These are phyloP conservation scores for Dicyrtoma fusca DNA, from an alignment of 2,888 invertebrate species.

Conservation along the genomic window DNA sequence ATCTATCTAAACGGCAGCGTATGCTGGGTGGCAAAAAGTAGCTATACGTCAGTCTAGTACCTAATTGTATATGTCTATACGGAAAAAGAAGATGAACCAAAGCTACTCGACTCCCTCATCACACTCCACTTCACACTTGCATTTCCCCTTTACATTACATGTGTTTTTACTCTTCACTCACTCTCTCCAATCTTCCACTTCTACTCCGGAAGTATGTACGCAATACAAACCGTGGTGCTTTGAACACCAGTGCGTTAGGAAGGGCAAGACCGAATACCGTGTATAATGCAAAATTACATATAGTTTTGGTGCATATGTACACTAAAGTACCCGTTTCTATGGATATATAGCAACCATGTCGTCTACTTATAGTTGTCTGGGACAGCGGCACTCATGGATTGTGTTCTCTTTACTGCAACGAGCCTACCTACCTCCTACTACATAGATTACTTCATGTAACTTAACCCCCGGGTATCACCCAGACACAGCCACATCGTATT, in stretches of 20 bases:
- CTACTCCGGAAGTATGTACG: no score
- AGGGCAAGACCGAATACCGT: no score
- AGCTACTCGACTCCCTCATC: constrained; percentile 16
- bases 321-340: no score
- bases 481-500: constrained; percentile 20
- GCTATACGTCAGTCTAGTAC: not conserved
- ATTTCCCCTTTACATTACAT: constrained; percentile 6
- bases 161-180: not conserved
- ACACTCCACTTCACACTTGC: not conserved
- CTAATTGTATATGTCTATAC: not conserved
- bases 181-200: not conserved
- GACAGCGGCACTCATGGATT: no score
- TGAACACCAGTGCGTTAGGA: no score
- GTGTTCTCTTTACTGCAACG: not conserved
- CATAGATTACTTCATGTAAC: constrained; percentile 25
- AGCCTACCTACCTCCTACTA: constrained; percentile 12
- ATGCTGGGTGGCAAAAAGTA: not conserved
- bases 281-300: no score
- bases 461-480: constrained; percentile 33
- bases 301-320: no score
- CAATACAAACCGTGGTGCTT: no score
- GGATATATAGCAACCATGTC: no score
- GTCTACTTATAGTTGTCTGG: no score
- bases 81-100: constrained; percentile 11
- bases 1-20: constrained; percentile 27